Conservation (phyloP, 2,888 invertebrate genomes). For the Dynastes tityus region DNA sequence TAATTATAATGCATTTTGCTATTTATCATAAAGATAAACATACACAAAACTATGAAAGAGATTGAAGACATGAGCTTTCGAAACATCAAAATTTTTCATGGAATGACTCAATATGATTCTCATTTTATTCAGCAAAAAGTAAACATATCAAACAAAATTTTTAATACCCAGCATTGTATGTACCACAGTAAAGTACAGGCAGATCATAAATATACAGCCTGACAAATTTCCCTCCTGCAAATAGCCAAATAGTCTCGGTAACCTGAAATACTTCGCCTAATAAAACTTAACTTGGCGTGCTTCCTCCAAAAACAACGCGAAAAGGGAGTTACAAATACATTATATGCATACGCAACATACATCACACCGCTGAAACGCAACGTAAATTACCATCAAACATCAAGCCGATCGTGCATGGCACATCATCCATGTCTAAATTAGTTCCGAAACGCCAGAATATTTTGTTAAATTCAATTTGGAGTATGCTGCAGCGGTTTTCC, state of each 20-base stretch:
- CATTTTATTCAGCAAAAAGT: too few species aligned
- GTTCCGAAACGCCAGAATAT: conserved; percentile 29
- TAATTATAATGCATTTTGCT: too few species aligned
- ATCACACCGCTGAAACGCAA: conserved; percentile 1
- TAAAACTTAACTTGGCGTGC: conserved; percentile 14
- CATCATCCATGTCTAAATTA: conserved; percentile 36
- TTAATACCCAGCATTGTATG: too few species aligned
- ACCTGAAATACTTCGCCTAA: conserved; percentile 21
- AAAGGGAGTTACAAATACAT: not conserved
- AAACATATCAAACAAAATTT: too few species aligned
- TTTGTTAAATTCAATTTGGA: conserved; percentile 31
- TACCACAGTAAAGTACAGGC: too few species aligned
- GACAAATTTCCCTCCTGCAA: too few species aligned
- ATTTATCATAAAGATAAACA: too few species aligned
- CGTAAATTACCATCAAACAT: conserved; percentile 35
- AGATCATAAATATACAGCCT: too few species aligned
- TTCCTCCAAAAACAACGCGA: conserved; percentile 20
- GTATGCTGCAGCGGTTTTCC: not conserved
- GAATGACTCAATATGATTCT: too few species aligned
- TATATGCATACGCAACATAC: not conserved
- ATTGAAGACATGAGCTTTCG: too few species aligned
- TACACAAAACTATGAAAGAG: too few species aligned
- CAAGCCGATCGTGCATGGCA: conserved; percentile 15
- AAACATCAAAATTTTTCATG: too few species aligned
- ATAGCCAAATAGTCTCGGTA: not conserved